These are phyloP conservation scores for Hydractinia echinata DNA, from an alignment of 30 jellyfish, hydroid and myxozoan species.

Conservation along the genomic window DNA sequence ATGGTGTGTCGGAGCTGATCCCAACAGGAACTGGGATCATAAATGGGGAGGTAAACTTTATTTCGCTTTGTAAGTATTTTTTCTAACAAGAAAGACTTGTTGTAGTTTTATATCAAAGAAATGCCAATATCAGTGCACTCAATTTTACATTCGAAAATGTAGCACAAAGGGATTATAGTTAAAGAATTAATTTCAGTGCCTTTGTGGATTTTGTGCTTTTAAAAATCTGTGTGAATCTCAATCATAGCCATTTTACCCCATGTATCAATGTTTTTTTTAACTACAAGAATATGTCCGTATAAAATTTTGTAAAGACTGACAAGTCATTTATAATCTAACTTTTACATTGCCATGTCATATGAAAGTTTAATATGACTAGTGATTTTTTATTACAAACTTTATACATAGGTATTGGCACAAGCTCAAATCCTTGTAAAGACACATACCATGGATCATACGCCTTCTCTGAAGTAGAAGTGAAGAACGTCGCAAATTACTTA, in stretches of 20 bases:
- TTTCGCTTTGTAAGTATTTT: not conserved
- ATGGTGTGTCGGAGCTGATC: conserved; percentile 83
- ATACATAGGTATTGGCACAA: conserved; percentile 75
- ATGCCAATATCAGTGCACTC: too few relatives aligned
- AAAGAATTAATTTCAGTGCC: too few relatives aligned
- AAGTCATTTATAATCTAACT: not conserved
- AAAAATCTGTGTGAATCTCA: too few relatives aligned
- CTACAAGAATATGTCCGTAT: too few relatives aligned
- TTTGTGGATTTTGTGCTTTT: too few relatives aligned
- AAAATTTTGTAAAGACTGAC: too few relatives aligned
- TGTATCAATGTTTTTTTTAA: too few relatives aligned
- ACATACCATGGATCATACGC: conserved; percentile 63
- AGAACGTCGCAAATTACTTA: conserved; percentile 57
- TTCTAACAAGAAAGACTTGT: too few relatives aligned
- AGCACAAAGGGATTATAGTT: too few relatives aligned
- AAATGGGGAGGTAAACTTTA: conserved; percentile 66
- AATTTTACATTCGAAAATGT: too few relatives aligned
- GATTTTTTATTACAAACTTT: not conserved
- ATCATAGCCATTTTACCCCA: too few relatives aligned
- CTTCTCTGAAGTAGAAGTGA: conserved; percentile 73
- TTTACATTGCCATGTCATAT: not conserved
- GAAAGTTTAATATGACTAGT: not conserved
- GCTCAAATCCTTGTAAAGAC: conserved; percentile 66
- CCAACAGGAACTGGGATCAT: conserved; percentile 88
- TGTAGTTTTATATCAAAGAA: too few relatives aligned